These are phyloP conservation scores for Ptychochromis oligacanthus DNA, from an alignment of 2,113 vertebrate genomes.

Conservation along the genomic window DNA sequence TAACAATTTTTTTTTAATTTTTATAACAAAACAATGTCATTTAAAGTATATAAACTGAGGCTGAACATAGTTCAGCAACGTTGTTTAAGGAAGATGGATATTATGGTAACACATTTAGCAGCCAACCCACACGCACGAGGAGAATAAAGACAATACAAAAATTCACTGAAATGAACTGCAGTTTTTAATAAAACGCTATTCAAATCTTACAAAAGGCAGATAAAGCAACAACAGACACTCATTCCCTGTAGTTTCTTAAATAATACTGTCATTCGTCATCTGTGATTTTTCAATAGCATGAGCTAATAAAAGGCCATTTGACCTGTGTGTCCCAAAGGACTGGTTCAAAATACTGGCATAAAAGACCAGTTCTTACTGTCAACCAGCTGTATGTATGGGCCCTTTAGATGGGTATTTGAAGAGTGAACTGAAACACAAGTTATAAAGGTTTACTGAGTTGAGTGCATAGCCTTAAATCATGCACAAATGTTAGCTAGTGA, in stretches of 20 bases:
- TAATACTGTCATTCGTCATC: constrained; percentile 72
- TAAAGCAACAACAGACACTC: constrained; percentile 74
- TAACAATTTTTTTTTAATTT: background rate
- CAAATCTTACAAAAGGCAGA: constrained; percentile 79
- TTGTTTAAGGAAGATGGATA: background rate
- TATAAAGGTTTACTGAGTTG: constrained; percentile 35
- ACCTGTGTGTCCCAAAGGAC: constrained; percentile 28
- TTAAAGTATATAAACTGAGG: background rate
- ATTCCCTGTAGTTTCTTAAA: constrained; percentile 57
- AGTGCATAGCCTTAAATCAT: constrained; percentile 67
- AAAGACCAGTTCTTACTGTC: constrained; percentile 44
- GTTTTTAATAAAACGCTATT: constrained; percentile 81
- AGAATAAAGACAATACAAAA: constrained; percentile 82
- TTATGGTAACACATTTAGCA: constrained; percentile 14
- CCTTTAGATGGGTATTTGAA: constrained; percentile 47
- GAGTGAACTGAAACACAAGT: constrained; percentile 50
- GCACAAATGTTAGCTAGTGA: constrained; percentile 56
- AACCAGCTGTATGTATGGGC: constrained; percentile 38
- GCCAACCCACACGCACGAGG: constrained; percentile 34
- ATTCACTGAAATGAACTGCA: constrained; percentile 70
- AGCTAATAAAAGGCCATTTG: constrained; percentile 25
- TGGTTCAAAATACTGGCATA: constrained; percentile 30
- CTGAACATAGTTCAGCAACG: background rate
- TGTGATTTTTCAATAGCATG: constrained; percentile 15
- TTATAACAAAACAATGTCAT: background rate